Base-by-base conservation (phyloP, 2,113 vertebrate genomes). In the Plecotus auritus region DNA sequence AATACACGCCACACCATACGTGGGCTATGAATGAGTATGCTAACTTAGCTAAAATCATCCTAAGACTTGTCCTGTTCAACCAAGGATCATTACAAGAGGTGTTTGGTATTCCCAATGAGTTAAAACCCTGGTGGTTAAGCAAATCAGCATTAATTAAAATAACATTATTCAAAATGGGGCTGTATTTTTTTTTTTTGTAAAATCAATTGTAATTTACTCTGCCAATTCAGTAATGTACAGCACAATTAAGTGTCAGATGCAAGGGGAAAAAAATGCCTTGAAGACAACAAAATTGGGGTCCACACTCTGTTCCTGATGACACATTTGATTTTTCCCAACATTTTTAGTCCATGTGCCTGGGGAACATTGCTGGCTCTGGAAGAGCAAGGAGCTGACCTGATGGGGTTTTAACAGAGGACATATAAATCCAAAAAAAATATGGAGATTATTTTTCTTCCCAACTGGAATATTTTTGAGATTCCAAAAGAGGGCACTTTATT, bases 1-100 rank as follows among this genome's bases (percentile, higher is more conserved):
- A 7, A 49, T 7, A 2, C 2, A 22, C 5, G 11, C 54, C 40
- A 32, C 23, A 37, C 4, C 4, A 0, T 18, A 28, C 11, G 5
- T 22, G 16, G 11, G 23, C 40, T 1, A 40, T 2, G 9, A 26
- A 40, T 2, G 5, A 26, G 14, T 30, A 10, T 12, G 37, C 6
- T 45, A 30, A 4, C 11, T 10, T 17, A 80, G 64, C 54, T 61
- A 4, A 47, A 35, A 51, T n/a, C 9, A 59, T 28, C 13, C 2
- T 11, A 22, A 74, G 37, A 14, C 1, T 14, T 67, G 45, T 40
- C 26, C 72, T 64, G 6, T 4, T 6, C 28, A 28, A 77, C 45
- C 47, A 16, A 30, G 49, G 37, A 61, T n/a, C 42, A 42, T 17
- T 51, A 2, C 0, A n/a, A 30, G 82, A 70, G 70, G 59, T 4